phyloP scores from a whole-genome alignment of 1,140 invertebrate genomes.

The Diploscapter pachys region DNA sequence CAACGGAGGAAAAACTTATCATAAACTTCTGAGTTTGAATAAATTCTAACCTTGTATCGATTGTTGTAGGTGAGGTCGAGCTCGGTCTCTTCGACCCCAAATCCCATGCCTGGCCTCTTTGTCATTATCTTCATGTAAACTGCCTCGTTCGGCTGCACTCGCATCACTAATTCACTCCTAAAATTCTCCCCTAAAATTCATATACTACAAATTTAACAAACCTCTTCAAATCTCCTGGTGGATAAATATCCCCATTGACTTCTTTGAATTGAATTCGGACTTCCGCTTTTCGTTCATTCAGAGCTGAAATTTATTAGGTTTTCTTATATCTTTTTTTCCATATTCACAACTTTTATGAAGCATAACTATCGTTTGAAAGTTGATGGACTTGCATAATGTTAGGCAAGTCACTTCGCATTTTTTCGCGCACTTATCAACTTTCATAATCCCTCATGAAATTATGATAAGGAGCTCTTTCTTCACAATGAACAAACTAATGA shows the following conservation, averaged over 20 bases:
- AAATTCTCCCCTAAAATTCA: slow-evolving; percentile 39
- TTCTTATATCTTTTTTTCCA: not conserved
- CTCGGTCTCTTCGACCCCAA: slow-evolving; percentile 92
- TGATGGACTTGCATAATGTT: too few relatives aligned
- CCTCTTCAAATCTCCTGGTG: slow-evolving; percentile 70
- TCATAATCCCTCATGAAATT: not conserved
- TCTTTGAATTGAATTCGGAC: slow-evolving; percentile 91
- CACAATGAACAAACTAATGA: too few relatives aligned
- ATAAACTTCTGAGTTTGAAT: not conserved
- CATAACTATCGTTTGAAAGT: too few relatives aligned
- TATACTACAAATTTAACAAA: not conserved
- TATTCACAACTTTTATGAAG: too few relatives aligned
- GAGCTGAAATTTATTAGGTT: slow-evolving; percentile 62
- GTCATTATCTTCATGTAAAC: slow-evolving; percentile 96
- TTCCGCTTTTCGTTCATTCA: slow-evolving; percentile 48
- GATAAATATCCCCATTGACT: slow-evolving; percentile 85
- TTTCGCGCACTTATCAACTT: not conserved
- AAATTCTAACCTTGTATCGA: slow-evolving; percentile 72
- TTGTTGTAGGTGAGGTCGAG: slow-evolving; percentile 86
- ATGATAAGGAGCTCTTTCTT: not conserved
- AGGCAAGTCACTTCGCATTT: not conserved
- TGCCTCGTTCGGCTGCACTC: slow-evolving; percentile 93
- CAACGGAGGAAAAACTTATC: not conserved
- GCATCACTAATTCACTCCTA: slow-evolving; percentile 89
- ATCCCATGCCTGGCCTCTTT: slow-evolving; percentile 90